Base-by-base conservation (phyloP, 2,113 vertebrate genomes). In the Nibea coibor region DNA sequence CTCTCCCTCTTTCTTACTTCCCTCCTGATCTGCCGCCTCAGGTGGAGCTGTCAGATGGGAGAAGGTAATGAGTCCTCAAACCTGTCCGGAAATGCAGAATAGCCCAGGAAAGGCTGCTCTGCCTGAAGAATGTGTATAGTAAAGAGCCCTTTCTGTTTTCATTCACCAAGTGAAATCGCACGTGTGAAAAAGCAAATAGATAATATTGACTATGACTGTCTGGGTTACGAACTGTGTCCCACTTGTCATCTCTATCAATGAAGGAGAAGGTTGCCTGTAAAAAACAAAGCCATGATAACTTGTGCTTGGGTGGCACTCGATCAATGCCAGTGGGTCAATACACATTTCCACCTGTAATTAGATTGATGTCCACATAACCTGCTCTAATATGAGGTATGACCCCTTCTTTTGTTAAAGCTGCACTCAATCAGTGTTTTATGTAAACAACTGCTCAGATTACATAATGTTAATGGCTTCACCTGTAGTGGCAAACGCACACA, bases 31-130 rank as follows among this genome's bases (percentile, higher is more conserved):
- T 24, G 68, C 75, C 9, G 53, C 81, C 15, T 87, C 57, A 81
- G 73, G 89, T 74, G 10, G 28, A 79, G 63, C 81, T 78, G 84
- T 89, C 88, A 79, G 63, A 67, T 7, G 61, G 19, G 53, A 22
- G 50, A 65, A 61, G 11, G 59, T 82, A 85, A 90, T 78, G 73
- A 84, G 58, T 48, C 71, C 66, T 86, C 83, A 84, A 83, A 84
- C 70, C 63, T 62, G 39, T 71, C 63, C 15, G 45, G 66, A 70
- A 78, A 88, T 57, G n/a, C 17, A 76, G 63, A 80, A 53, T 20
- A 79, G 72, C 11, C 1, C 42, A 24, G 56, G 58, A 68, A 78
- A 59, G 12, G 2, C 31, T 47, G 35, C 24, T 75, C 39, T 35
- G 58, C 20, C 45, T 31, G 24, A 6, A 58, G 68, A 69, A 68